Conservation (phyloP, 2,888 invertebrate species). For the Euzetes globulus region DNA sequence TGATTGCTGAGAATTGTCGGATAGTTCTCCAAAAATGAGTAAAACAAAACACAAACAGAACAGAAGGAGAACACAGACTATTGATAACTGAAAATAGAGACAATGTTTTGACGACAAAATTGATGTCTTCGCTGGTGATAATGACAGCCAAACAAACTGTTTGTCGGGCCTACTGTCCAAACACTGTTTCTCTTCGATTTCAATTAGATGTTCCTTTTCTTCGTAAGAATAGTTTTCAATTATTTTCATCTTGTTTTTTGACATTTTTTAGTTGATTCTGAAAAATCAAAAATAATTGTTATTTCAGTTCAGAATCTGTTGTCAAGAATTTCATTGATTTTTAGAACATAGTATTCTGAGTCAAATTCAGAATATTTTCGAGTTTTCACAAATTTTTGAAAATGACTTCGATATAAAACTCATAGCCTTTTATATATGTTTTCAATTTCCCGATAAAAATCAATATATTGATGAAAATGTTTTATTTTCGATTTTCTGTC, state of each 20-base stretch:
- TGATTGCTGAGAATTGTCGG: neutral
- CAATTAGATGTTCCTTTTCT: neutral
- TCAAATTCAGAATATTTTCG: too few species aligned
- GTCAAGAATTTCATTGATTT: too few species aligned
- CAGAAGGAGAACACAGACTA: constrained; percentile 4
- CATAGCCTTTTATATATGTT: too few species aligned
- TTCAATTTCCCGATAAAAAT: too few species aligned
- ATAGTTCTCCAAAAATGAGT: neutral
- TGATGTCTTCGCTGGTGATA: neutral
- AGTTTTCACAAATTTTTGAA: too few species aligned
- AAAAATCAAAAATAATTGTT: neutral
- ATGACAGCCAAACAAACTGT: constrained; percentile 14
- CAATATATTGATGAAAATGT: neutral
- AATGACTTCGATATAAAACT: too few species aligned
- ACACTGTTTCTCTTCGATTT: neutral
- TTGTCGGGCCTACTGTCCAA: neutral
- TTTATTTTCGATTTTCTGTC: neutral
- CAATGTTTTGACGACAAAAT: neutral
- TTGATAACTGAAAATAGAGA: constrained; percentile 3
- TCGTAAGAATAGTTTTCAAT: constrained; percentile 8
- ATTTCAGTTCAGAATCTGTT: neutral
- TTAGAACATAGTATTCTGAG: too few species aligned
- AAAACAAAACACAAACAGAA: neutral
- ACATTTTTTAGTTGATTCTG: neutral
- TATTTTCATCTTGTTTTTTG: neutral